Percentiles rank a stretch among this genome's conserved stretches.
These are phyloP conservation scores for Nephrotoma flavescens DNA, from an alignment of 2,888 invertebrate species.

Conservation along the genomic window DNA sequence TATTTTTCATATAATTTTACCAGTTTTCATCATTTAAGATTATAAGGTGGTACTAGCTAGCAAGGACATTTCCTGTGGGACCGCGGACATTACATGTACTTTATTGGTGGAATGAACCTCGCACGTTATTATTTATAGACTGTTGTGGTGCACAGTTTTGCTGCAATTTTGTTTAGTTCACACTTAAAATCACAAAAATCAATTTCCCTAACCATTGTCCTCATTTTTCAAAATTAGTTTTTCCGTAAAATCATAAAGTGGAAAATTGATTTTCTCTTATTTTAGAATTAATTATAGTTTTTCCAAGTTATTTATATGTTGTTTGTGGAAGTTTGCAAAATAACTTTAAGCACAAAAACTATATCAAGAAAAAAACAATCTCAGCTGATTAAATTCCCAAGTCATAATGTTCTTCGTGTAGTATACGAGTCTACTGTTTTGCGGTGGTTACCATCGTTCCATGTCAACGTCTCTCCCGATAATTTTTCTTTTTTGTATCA, in stretches of 20 bases:
- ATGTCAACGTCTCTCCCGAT: background rate
- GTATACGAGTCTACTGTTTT: background rate
- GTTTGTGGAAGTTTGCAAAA: background rate
- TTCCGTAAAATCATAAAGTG: background rate
- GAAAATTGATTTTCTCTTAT: background rate
- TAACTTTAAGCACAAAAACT: background rate
- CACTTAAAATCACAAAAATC: too few species aligned
- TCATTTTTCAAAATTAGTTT: background rate
- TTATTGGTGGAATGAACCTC: too few species aligned
- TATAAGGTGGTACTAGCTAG: too few species aligned
- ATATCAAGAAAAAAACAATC: background rate
- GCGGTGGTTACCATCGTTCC: background rate
- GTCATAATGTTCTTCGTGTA: background rate
- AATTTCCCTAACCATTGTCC: too few species aligned
- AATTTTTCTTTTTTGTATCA: background rate
- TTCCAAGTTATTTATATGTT: background rate
- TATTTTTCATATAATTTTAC: too few species aligned
- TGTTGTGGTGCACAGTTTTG: too few species aligned
- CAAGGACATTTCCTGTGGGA: too few species aligned
- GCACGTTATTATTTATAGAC: too few species aligned
- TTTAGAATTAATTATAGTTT: background rate
- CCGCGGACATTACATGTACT: too few species aligned
- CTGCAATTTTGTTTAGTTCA: too few species aligned
- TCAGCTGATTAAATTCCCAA: background rate
- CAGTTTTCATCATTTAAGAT: too few species aligned